Percentiles rank a stretch among this genome's conserved stretches.
These are phyloP conservation scores for Crypturellus tataupa DNA, from an alignment of 2,797 vertebrate species.

Conservation along the genomic window DNA sequence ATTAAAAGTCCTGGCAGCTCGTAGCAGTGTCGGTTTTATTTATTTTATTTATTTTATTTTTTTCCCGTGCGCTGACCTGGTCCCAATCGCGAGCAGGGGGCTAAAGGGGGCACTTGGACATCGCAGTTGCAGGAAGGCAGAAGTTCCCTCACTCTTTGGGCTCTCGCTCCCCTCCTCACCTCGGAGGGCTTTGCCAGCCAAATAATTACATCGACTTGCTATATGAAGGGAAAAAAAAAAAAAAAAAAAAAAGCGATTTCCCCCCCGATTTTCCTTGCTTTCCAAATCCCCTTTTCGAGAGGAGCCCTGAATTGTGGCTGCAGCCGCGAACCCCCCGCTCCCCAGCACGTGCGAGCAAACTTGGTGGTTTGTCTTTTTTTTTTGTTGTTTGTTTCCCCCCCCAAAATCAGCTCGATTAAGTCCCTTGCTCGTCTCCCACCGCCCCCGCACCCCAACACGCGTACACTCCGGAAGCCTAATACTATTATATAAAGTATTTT, in stretches of 20 bases:
- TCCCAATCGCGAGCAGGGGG: no score
- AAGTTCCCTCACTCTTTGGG: background rate
- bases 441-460: background rate
- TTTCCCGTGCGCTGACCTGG: background rate
- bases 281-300: background rate
- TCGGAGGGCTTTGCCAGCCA: background rate
- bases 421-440: background rate
- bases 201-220: background rate
- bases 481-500: conserved; percentile 76
- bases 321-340: no score
- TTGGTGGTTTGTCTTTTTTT: no score
- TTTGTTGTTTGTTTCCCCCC: background rate
- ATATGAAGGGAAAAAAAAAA: background rate
- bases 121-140: background rate
- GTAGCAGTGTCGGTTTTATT: background rate
- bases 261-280: no score
- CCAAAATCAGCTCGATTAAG: background rate
- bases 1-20: background rate
- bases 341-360: no score
- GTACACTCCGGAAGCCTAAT: background rate
- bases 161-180: background rate
- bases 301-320: background rate
- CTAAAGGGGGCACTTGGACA: no score
- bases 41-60: no score
- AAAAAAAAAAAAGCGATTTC: no score